A percentile compares a stretch with the other conserved stretches of the same genome.
phyloP scores from a whole-genome alignment of 2,113 vertebrate genomes.

The Scomber colias region DNA sequence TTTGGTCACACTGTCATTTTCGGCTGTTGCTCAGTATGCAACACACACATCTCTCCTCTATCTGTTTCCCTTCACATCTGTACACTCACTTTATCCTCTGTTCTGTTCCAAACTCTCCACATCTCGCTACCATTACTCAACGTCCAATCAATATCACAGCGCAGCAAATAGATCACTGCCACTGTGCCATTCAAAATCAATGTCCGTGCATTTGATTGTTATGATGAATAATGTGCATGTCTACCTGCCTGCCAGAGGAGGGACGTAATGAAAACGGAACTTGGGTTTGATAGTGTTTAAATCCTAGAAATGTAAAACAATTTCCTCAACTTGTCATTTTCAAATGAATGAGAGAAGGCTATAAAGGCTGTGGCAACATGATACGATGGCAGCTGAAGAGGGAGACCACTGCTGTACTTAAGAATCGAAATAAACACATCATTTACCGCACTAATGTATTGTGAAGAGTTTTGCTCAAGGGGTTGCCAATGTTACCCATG shows the following conservation, averaged over 20 bases:
- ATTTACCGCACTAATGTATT: constrained; percentile 25
- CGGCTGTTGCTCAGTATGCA: background rate
- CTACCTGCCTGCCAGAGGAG: constrained; percentile 1
- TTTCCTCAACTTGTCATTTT: constrained; percentile 2
- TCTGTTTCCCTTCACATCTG: constrained; percentile 3
- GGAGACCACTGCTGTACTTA: background rate
- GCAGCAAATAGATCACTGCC: constrained; percentile 28
- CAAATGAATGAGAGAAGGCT: constrained; percentile 3
- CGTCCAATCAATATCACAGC: constrained; percentile 39
- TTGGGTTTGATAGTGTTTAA: constrained; percentile 5
- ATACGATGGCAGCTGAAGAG: background rate
- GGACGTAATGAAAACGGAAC: background rate
- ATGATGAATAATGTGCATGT: background rate
- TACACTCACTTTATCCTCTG: background rate
- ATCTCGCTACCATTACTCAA: constrained; percentile 20
- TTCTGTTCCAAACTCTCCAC: constrained; percentile 3
- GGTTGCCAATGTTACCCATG: background rate
- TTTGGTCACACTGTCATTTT: background rate
- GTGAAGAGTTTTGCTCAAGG: constrained; percentile 12
- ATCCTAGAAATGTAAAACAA: background rate
- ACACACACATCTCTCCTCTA: background rate
- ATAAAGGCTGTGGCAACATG: background rate
- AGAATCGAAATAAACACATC: background rate
- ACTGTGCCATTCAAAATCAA: constrained; percentile 3
- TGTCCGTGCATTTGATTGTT: constrained; percentile 2